Evolutionary conservation across 2,113 vertebrate species (phyloP), one percentile per base, ranked within the genome.

Genomic region (Zootoca vivipara): DNA sequence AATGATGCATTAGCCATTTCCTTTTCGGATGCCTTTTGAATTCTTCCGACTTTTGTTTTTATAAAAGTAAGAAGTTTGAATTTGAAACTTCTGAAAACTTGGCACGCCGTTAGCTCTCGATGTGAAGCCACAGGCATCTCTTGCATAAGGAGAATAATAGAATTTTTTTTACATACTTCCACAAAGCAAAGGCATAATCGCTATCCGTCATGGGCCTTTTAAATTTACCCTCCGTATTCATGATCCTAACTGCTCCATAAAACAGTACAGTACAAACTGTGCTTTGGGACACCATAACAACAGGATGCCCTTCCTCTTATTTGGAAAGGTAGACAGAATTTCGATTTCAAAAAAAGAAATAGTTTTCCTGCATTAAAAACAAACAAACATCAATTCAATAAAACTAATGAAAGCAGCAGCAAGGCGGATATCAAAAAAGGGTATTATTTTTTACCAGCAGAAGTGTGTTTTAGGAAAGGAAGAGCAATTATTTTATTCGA

Each of bases 241-340:
- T 90, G 91, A 91, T 89, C 90, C 70, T 86, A 95, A 87, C 92
- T 92, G 92, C 87, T 85, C 91, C 33, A 79, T n/a, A 86, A 94
- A 94, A 89, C 91, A 92, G 89, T 93, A 73, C 87, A 46, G 94
- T 85, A 95, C 90, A 90, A 70, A 83, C 73, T 87, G 90, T 93
- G 92, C 93, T 91, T 80, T 12, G 85, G 92, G 91, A 93, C 7
- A 13, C 85, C 46, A 89, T 62, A 89, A 91, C 89, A 92, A 90
- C 86, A 0, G 3, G 56, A 93, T 91, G 85, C 13, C 18, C 26
- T 82, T 30, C 15, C 46, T 26, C 77, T 83, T 89, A 81, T 64
- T 75, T 74, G 24, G 78, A 87, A 91, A 93, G 88, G 91, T 93
- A 89, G 93, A 92, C 52, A 4, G 85, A 92, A 89, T 87, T 86